Conservation (phyloP, 2,888 invertebrate species). For the Cerastis rubricosa region DNA sequence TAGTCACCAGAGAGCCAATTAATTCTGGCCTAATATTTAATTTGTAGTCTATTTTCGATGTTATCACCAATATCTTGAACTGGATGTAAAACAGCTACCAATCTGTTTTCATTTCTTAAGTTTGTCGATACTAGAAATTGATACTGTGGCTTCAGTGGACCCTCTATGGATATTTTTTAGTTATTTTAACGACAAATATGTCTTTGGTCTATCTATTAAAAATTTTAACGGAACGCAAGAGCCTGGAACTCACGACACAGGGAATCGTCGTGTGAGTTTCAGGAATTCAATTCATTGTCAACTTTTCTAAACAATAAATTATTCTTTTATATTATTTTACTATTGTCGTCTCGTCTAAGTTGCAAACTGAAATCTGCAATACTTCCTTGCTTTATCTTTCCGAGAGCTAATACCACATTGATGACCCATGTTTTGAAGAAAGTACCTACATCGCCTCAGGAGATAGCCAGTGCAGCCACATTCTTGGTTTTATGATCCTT, state of each 20-base stretch:
- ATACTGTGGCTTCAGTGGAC: not conserved
- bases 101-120: not conserved
- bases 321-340: not conserved
- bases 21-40: too few species aligned
- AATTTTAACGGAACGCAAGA: too few species aligned
- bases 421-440: constrained; percentile 21
- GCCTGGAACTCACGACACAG: too few species aligned
- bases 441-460: constrained; percentile 16
- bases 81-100: not conserved
- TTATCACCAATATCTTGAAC: not conserved
- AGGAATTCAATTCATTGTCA: too few species aligned
- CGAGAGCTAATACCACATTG: constrained; percentile 10
- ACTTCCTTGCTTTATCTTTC: not conserved
- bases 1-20: too few species aligned
- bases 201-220: not conserved
- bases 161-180: not conserved
- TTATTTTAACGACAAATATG: not conserved
- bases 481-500: constrained; percentile 43
- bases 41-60: not conserved
- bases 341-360: not conserved
- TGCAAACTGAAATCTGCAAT: not conserved
- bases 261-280: too few species aligned
- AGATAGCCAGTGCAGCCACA: constrained; percentile 31
- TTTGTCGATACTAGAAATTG: not conserved
- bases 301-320: too few species aligned